These are phyloP conservation scores for Spinus olivaceus DNA, from an alignment of 2,797 vertebrate genomes.

Conservation along the genomic window DNA sequence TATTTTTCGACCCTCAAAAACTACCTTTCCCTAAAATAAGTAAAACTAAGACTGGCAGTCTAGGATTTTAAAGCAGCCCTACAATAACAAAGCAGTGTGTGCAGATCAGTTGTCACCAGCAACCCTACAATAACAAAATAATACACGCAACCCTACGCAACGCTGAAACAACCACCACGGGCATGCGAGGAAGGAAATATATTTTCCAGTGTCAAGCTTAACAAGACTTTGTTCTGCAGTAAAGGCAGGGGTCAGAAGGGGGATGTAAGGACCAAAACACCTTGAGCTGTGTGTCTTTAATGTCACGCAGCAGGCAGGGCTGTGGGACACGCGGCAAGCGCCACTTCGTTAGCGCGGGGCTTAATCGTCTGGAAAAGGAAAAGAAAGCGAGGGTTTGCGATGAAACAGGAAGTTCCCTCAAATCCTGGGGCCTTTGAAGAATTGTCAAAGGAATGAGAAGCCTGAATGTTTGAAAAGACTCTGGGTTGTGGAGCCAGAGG, in stretches of 20 bases:
- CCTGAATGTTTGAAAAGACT: constrained; percentile 26
- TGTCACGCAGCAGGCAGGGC: not conserved
- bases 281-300: not conserved
- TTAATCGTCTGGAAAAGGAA: constrained; percentile 35
- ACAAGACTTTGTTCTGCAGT: not conserved
- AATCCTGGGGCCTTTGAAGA: constrained; percentile 53
- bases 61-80: constrained; percentile 16
- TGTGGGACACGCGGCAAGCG: not conserved
- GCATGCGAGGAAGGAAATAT: not conserved
- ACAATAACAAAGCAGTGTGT: not conserved
- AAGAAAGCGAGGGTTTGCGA: constrained; percentile 1
- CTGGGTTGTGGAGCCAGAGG: not conserved
- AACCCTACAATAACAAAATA: constrained; percentile 42
- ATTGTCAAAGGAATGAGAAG: constrained; percentile 56
- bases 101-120: constrained; percentile 42
- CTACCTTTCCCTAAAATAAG: constrained; percentile 52
- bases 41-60: not conserved
- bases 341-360: not conserved
- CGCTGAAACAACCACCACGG: not conserved
- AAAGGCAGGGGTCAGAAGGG: not conserved
- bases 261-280: not conserved
- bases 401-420: constrained; percentile 52
- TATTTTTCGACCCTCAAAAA: constrained; percentile 26
- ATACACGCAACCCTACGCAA: not conserved
- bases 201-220: not conserved